A percentile compares a stretch with the other conserved stretches of the same genome.
Evolutionary conservation across 1,140 invertebrate genomes (phyloP).

Genomic region (Pseudomyrmex sp.): DNA sequence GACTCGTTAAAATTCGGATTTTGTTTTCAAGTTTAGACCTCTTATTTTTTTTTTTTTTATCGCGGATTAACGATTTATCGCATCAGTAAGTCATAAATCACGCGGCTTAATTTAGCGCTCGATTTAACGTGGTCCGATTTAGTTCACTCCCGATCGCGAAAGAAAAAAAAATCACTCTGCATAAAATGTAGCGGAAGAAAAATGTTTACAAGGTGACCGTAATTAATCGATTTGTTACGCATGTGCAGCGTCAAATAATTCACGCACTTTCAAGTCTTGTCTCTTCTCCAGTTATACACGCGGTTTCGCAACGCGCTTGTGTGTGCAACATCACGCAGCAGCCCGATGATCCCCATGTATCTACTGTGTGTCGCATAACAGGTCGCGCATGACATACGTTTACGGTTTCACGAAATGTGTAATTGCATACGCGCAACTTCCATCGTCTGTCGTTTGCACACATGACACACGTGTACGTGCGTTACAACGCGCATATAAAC

Average conservation of each 20-base stretch:
- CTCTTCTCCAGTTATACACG: conserved; percentile 46
- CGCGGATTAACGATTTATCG: not conserved
- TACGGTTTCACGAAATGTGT: conserved; percentile 36
- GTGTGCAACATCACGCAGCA: conserved; percentile 35
- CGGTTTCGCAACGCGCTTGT: conserved; percentile 52
- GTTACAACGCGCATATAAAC: not conserved
- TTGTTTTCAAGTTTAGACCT: not conserved
- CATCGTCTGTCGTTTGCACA: conserved; percentile 53
- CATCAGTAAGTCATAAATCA: not conserved
- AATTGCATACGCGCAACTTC: conserved; percentile 35
- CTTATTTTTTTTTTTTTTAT: not conserved
- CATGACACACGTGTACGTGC: conserved; percentile 4
- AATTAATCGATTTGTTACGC: conserved; percentile 20
- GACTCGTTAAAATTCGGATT: not conserved
- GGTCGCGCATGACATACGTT: conserved; percentile 48
- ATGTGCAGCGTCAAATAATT: conserved; percentile 58
- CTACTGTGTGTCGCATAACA: conserved; percentile 49
- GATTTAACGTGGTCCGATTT: not conserved
- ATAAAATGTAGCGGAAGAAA: not conserved
- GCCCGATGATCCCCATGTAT: conserved; percentile 45
- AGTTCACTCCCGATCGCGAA: no score
- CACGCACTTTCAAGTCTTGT: conserved; percentile 63
- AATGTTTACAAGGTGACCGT: not conserved
- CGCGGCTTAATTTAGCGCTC: not conserved
- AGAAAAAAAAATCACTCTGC: not conserved